phyloP scores from a whole-genome alignment of 2,113 vertebrate genomes.

The Indicator indicator region DNA sequence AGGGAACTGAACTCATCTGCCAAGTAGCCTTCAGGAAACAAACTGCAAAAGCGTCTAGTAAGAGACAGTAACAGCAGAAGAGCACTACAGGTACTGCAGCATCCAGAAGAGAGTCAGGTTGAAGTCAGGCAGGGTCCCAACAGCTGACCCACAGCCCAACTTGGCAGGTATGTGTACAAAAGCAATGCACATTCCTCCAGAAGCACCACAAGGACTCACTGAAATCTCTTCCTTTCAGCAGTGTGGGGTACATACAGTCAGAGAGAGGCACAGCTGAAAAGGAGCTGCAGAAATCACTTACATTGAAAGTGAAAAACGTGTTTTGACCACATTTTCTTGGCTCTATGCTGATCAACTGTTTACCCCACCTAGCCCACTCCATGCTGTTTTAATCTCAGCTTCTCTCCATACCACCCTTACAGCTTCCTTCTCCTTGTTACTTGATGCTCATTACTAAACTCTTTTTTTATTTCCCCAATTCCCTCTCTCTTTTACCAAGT shows the following conservation, averaged over 20 bases:
- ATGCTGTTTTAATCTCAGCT: neutral
- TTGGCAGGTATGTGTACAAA: fast-evolving
- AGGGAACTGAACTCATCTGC: neutral
- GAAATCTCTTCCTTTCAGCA: neutral
- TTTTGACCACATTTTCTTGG: neutral
- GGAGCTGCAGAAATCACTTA: neutral
- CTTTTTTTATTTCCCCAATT: neutral
- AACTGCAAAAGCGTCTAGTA: neutral
- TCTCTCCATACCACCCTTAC: neutral
- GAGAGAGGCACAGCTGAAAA: neutral
- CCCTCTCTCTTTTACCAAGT: neutral
- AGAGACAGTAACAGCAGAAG: neutral
- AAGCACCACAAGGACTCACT: neutral
- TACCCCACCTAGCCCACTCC: neutral
- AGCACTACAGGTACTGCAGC: neutral
- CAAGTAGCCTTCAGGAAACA: neutral
- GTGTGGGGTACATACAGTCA: neutral
- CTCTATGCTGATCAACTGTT: neutral
- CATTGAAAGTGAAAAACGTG: neutral
- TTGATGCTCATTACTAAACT: neutral
- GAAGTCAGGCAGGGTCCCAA: neutral
- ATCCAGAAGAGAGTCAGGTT: neutral
- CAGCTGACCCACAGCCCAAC: neutral
- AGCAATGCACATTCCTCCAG: neutral
- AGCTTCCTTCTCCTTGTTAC: neutral